These are phyloP conservation scores for Molothrus ater DNA, from an alignment of 2,797 vertebrate species.

Conservation along the genomic window DNA sequence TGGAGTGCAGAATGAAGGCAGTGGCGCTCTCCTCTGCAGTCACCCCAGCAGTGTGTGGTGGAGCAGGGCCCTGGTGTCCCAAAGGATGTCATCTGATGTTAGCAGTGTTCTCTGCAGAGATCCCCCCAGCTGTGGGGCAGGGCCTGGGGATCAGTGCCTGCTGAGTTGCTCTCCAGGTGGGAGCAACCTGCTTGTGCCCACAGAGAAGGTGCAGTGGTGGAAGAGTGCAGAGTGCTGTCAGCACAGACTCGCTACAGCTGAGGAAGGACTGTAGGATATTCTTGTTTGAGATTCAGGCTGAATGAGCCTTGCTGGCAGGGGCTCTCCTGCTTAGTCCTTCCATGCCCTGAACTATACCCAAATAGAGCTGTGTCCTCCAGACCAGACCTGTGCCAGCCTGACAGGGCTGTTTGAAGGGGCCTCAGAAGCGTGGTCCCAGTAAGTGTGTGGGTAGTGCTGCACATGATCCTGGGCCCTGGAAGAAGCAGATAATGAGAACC, in stretches of 20 bases:
- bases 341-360: background rate
- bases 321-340: background rate
- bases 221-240: background rate
- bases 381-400: background rate
- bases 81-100: fast-evolving
- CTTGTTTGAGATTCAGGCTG: background rate
- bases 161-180: background rate
- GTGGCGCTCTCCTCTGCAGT: background rate
- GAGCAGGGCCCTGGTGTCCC: background rate
- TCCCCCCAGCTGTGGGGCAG: background rate
- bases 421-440: background rate
- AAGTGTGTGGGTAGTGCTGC: background rate
- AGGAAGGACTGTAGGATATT: background rate
- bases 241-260: background rate
- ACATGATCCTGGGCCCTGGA: background rate
- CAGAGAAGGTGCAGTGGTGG: background rate
- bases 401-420: background rate
- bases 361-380: background rate
- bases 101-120: background rate
- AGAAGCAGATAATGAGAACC: background rate
- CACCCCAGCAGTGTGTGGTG: fast-evolving
- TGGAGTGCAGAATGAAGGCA: background rate
- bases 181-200: background rate
- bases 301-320: background rate
- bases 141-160: background rate